A percentile compares a stretch with the other conserved stretches of the same genome.
Evolutionary conservation across 2,888 invertebrate genomes (phyloP).

Genomic region (Stenichneumon culpator): DNA sequence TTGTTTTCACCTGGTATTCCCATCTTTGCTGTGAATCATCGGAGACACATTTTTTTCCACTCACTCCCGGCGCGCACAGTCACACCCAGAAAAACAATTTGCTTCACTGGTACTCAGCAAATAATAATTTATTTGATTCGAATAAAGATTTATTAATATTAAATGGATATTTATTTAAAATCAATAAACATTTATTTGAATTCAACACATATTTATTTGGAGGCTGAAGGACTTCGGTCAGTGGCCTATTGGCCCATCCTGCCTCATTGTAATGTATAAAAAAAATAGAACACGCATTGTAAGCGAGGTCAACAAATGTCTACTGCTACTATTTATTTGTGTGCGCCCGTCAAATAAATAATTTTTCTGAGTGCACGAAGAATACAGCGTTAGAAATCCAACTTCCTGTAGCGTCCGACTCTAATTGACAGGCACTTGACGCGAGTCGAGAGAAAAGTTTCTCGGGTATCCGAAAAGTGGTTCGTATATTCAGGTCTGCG

Average conservation of each 20-base stretch:
- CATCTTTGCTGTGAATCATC: constrained; percentile 8
- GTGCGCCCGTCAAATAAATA: no score
- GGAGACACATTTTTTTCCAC: not conserved
- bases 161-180: no score
- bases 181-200: no score
- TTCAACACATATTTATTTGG: no score
- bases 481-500: not conserved
- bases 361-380: not conserved
- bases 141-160: no score
- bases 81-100: not conserved
- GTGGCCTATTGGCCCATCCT: no score
- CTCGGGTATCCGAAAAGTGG: not conserved
- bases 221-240: no score
- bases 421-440: constrained; percentile 19
- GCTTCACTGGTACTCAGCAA: no score
- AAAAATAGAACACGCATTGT: not conserved
- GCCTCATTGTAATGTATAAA: no score
- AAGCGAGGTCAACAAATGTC: no score
- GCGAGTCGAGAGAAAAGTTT: constrained; percentile 6
- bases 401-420: constrained; percentile 19
- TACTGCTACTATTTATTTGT: no score
- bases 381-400: not conserved
- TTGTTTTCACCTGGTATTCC: not conserved
- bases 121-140: no score
- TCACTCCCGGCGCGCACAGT: constrained; percentile 14